Percentiles rank a stretch among this genome's conserved stretches.
Evolutionary conservation across 1,140 invertebrate species (phyloP).

Genomic region (Sinonovacula constricta): DNA sequence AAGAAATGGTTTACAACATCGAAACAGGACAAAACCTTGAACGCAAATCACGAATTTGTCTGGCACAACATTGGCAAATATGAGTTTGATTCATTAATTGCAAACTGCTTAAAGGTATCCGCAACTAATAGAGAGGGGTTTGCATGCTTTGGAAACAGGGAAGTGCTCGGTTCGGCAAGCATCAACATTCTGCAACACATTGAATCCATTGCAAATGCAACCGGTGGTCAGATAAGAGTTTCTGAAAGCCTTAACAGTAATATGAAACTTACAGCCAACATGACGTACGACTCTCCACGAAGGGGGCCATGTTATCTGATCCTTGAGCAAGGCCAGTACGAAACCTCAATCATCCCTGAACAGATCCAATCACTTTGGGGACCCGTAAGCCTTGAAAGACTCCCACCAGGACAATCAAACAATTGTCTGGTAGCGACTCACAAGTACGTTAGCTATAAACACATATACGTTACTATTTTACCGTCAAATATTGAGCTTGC

Average conservation of each 20-base stretch:
- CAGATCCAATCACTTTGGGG: too few relatives aligned
- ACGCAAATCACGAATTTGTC: not conserved
- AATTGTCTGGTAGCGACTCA: constrained; percentile 71
- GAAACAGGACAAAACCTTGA: too few relatives aligned
- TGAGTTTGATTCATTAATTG: not conserved
- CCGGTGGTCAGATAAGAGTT: not conserved
- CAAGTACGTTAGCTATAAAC: too few relatives aligned
- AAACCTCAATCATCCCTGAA: constrained; percentile 67
- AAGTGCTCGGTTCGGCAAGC: not conserved
- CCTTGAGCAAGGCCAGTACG: constrained; percentile 55
- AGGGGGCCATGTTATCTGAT: constrained; percentile 36
- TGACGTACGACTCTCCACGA: not conserved
- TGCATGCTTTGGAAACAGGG: not conserved
- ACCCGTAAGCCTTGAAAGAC: constrained; percentile 61
- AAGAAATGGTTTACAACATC: not conserved
- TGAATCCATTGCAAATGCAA: not conserved
- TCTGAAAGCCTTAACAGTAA: not conserved
- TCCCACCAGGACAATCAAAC: constrained; percentile 64
- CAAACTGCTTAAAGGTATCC: too few relatives aligned
- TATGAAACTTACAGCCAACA: not conserved
- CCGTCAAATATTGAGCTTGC: too few relatives aligned
- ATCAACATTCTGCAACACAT: constrained; percentile 11
- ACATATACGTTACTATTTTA: too few relatives aligned
- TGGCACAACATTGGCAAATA: not conserved
- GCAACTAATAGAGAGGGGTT: too few relatives aligned